Evolutionary conservation across 2,888 invertebrate genomes (phyloP), one percentile per base, ranked within the genome.

Genomic region (Dasysyrphus tricinctus): DNA sequence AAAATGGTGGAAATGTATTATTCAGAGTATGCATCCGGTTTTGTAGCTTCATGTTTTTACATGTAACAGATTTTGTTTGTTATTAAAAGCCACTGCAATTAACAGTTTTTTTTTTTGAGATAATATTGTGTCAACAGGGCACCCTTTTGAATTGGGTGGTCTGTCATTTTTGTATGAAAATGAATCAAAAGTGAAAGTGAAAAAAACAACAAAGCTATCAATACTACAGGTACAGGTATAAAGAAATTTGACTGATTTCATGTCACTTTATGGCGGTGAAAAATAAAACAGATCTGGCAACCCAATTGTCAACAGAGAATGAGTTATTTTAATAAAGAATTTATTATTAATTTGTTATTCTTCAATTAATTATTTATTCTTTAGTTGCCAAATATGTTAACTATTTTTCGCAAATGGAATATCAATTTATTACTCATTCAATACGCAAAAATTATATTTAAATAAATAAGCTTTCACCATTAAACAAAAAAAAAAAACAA

Each of bases 381-480:
- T 29, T 24, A 69, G 69, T 54, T 54, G 39, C 69, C 54, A 69
- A 69, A 54, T 69, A 54, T 39, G 69, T 9, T 39, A 39, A 5
- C n/a, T 11, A 9, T 51, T 24, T 54, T 54, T 39, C 24, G 69
- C 69, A 54, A n/a, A 5, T 39, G 14, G 69, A 69, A 69, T 69
- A 69, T 49, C 8, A 63, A 29, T 63, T 44, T 47, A 16, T 47
- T 7, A 34, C 8, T 24, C 67, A 67, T 67, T 67, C 7, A 49
- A 37, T 34, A 54, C 32, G 5, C 2, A 32, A 32, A 32, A 4
- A 4, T 14, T n/a, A 0, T 37, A 24, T 24, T 19, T 14, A 14
- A 19, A 51, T 24, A 37, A 37, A 54, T 39, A n/a, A 54, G 69
- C 69, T 69, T 69, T 69, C 69, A 69, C 69, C 39, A 39, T 54